Conservation (phyloP, 2,888 invertebrate genomes). For the Ectemnius continuus region DNA sequence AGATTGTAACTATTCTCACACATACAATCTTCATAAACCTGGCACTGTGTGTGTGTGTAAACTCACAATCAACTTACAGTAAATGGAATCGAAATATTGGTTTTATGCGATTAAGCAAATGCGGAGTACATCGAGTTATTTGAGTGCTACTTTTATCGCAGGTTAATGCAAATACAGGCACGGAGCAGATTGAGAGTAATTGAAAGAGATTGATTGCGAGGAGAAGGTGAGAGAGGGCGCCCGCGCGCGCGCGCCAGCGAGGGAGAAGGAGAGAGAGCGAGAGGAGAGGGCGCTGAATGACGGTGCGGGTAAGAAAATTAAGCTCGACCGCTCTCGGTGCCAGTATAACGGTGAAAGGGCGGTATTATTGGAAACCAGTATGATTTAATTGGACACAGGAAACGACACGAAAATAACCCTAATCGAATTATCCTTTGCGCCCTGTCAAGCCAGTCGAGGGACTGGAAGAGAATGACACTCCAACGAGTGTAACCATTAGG, state of each 20-base stretch:
- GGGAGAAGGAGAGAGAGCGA: not conserved
- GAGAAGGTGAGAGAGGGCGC: not conserved
- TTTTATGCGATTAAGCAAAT: too few relatives aligned
- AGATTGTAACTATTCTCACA: too few relatives aligned
- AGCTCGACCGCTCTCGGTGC: not conserved
- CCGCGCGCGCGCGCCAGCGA: too few relatives aligned
- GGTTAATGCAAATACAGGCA: not conserved
- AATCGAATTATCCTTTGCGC: conserved; percentile 7
- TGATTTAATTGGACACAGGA: conserved; percentile 6
- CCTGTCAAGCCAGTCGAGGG: not conserved
- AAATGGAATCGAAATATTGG: too few relatives aligned
- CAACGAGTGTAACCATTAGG: too few relatives aligned
- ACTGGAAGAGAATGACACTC: not conserved
- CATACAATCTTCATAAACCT: too few relatives aligned
- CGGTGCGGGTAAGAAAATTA: not conserved
- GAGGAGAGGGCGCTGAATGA: not conserved
- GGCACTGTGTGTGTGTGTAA: too few relatives aligned
- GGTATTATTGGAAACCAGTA: not conserved
- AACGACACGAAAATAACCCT: not conserved
- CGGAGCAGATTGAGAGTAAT: conserved; percentile 9
- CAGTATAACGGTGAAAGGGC: not conserved
- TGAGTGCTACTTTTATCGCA: too few relatives aligned
- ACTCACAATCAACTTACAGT: too few relatives aligned
- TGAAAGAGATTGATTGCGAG: not conserved
- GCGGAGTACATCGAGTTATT: too few relatives aligned